Evolutionary conservation across 2,888 invertebrate species (phyloP), one percentile per base, ranked within the genome.

Genomic region (Mesorhabditis belari): DNA sequence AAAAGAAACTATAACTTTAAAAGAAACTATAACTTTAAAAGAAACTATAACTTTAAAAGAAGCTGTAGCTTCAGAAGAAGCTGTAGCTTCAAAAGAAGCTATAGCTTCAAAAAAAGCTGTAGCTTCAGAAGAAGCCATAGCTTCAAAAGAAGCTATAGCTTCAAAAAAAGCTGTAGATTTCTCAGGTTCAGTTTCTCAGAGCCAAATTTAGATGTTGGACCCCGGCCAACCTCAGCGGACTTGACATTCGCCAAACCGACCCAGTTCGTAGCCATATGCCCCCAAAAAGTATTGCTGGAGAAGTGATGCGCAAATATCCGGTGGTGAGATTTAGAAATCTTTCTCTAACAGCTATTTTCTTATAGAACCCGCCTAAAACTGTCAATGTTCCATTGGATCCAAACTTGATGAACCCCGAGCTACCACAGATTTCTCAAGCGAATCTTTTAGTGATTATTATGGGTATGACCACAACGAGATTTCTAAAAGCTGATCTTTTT

Each of bases 171-270:
- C n/a, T n/a, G n/a, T n/a, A n/a, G n/a, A n/a, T n/a, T n/a, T n/a
- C n/a, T n/a, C n/a, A n/a, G n/a, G n/a, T n/a, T n/a, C n/a, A n/a
- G n/a, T n/a, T n/a, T n/a, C n/a, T n/a, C n/a, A n/a, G n/a, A n/a
- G n/a, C n/a, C n/a, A 35, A 35, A n/a, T 29, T 17, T 26, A 73
- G 70, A 50, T 73, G 73, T 28, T 73, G 73, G 73, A 64, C 69
- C 3, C 73, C 73, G 6, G 51, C 69, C 17, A 55, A 65, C 21
- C 58, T 69, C 24, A 67, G 59, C 25, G 73, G 73, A 28, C 19
- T 62, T 19, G 70, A 71, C 55, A 61, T 73, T 12, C 66, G 70
- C 3, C 67, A 71, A 55, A 65, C 66, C 2, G 71, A 70, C 55
- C 66, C 66, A 17, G 59, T 60, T 12, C 49, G 51, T n/a, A n/a